Conservation (phyloP, 1,140 invertebrate genomes). For the Sycophaga agraensis region DNA sequence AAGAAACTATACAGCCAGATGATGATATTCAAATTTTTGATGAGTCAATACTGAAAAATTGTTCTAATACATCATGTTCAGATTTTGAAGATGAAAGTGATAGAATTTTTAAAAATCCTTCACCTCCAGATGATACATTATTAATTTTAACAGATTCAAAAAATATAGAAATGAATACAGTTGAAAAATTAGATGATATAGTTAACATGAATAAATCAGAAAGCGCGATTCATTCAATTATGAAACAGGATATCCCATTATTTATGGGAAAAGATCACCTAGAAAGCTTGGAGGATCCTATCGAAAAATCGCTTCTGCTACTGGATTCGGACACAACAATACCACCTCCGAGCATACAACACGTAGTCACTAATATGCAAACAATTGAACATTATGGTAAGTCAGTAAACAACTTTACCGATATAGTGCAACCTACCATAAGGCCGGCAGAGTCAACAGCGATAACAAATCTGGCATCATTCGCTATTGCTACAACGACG, state of each 20-base stretch:
- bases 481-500: too few relatives aligned
- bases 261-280: neutral
- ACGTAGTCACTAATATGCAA: neutral
- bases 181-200: slow-evolving; percentile 1
- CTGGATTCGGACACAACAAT: neutral
- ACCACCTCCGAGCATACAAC: neutral
- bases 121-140: neutral
- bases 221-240: too few relatives aligned
- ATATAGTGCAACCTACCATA: neutral
- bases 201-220: slow-evolving; percentile 5
- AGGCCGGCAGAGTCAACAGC: neutral
- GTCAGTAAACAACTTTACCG: neutral
- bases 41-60: neutral
- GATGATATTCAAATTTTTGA: neutral
- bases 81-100: neutral
- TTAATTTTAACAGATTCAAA: neutral
- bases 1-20: slow-evolving; percentile 15
- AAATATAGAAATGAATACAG: neutral
- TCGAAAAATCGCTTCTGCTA: slow-evolving; percentile 22
- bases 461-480: too few relatives aligned
- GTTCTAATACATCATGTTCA: neutral
- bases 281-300: slow-evolving; percentile 1
- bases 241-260: slow-evolving; percentile 12
- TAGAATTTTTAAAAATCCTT: neutral
- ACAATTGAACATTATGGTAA: neutral